Conservation (phyloP, 2,888 invertebrate species). For the Chouioia cunea region DNA sequence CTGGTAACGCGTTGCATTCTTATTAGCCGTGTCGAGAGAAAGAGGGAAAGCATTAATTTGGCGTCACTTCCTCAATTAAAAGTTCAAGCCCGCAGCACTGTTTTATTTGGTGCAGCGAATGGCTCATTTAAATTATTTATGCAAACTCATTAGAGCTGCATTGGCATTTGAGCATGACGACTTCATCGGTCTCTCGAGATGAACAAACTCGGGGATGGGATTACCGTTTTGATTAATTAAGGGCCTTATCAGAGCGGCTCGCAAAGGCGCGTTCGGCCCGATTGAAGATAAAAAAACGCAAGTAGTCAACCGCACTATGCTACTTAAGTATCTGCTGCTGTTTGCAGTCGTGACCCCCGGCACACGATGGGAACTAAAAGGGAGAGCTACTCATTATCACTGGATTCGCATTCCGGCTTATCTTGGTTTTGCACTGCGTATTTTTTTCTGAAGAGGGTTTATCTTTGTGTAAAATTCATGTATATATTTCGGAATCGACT, state of each 20-base stretch:
- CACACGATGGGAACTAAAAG: constrained; percentile 27
- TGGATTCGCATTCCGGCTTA: constrained; percentile 54
- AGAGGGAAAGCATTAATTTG: no score
- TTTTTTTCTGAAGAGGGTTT: background rate
- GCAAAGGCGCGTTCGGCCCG: constrained; percentile 30
- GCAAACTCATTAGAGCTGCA: constrained; percentile 35
- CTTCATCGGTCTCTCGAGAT: constrained; percentile 30
- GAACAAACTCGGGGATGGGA: constrained; percentile 33
- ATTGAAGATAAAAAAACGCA: constrained; percentile 35
- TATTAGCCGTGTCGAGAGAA: no score
- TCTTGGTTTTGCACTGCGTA: constrained; percentile 47
- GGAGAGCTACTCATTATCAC: constrained; percentile 49
- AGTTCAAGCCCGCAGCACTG: background rate
- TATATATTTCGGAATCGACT: background rate
- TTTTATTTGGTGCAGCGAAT: constrained; percentile 13
- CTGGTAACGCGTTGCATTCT: no score
- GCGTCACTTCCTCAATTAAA: no score
- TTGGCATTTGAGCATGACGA: constrained; percentile 36
- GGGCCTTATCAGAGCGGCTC: constrained; percentile 23
- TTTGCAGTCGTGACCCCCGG: constrained; percentile 42
- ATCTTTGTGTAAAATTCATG: background rate
- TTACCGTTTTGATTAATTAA: constrained; percentile 45
- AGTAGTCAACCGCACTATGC: background rate
- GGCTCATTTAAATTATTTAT: constrained; percentile 39
- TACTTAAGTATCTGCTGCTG: constrained; percentile 40